Evolutionary conservation across 2,797 vertebrate genomes (phyloP), one percentile per base, ranked within the genome.

Genomic region (Gambusia yucatana): DNA sequence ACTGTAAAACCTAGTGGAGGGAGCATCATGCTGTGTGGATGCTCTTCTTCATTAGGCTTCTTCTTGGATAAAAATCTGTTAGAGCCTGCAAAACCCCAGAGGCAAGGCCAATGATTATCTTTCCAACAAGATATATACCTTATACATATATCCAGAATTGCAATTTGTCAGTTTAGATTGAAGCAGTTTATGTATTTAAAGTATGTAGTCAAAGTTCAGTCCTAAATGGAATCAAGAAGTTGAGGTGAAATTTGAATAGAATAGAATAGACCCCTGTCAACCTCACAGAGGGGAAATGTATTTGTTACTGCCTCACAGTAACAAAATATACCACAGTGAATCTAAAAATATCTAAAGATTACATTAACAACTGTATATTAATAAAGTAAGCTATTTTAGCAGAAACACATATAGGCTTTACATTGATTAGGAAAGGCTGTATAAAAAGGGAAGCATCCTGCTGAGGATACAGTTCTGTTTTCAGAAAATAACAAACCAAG

Each of bases 401-500:
- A 39, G 20, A 67, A 39, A 67, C 36, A 69, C 50, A 81, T 76
- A 41, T 65, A 41, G 48, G 30, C 16, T 43, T 71, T 47, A 10
- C 67, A 25, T 22, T 80, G 76, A 81, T 86, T 83, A 83, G 47
- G 9, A 76, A 88, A 76, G 79, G 61, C 67, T 77, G 59, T 57
- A 61, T 80, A 46, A 14, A 44, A 43, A 28, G 47, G 8, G 77
- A 89, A 76, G 80, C 75, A 39, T 83, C 82, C 84, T 82, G 86
- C 75, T 77, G 63, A 85, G 61, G 61, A 78, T 88, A 79, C 82
- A 69, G 69, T 69, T 91, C 88, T 86, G 77, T 79, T 80, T 78
- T 91, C 79, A 85, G 75, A 85, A 91, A 89, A 91, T 82, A 91
- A 89, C 84, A 93, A 92, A 90, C 84, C 33, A 8, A 85, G 43